These are phyloP conservation scores for Sorex araneus DNA, from an alignment of 2,113 vertebrate species.

Conservation along the genomic window DNA sequence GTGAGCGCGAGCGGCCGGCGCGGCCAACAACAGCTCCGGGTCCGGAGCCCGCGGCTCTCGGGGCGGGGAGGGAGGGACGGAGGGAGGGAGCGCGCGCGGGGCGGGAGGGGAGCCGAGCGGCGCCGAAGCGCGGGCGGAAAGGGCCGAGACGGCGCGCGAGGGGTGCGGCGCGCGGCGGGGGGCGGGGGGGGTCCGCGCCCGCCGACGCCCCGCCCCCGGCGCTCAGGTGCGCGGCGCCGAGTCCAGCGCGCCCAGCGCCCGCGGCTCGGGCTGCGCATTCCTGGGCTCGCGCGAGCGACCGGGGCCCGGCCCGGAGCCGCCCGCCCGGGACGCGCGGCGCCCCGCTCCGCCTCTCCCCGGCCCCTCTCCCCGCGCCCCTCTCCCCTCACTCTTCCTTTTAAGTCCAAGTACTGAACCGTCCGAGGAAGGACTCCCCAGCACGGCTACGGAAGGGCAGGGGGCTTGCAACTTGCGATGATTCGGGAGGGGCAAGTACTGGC, in stretches of 20 bases:
- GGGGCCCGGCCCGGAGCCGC: not conserved
- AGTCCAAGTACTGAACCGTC: conserved; percentile 34
- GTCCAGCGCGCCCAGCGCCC: not conserved
- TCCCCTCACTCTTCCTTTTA: conserved; percentile 76
- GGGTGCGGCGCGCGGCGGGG: conserved; percentile 71
- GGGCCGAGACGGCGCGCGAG: conserved; percentile 81
- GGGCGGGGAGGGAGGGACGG: not conserved
- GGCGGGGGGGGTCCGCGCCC: conserved; percentile 19
- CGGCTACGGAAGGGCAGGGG: not conserved
- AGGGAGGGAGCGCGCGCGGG: not conserved
- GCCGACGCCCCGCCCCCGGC: conserved; percentile 64
- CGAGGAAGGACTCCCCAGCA: not conserved
- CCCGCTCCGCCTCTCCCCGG: not conserved
- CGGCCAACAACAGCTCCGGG: not conserved
- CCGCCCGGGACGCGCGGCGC: too few relatives aligned
- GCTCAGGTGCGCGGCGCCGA: conserved; percentile 66
- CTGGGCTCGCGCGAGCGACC: not conserved
- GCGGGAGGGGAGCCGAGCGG: conserved; percentile 69
- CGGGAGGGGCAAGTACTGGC: not conserved
- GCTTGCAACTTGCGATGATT: conserved; percentile 32
- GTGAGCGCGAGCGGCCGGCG: not conserved
- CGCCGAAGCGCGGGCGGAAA: conserved; percentile 87
- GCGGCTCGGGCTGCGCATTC: conserved; percentile 3
- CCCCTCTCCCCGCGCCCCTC: conserved; percentile 50
- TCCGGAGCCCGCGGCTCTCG: not conserved